Conservation (phyloP, 2,888 invertebrate species). For the Chloroclystis v-ata region DNA sequence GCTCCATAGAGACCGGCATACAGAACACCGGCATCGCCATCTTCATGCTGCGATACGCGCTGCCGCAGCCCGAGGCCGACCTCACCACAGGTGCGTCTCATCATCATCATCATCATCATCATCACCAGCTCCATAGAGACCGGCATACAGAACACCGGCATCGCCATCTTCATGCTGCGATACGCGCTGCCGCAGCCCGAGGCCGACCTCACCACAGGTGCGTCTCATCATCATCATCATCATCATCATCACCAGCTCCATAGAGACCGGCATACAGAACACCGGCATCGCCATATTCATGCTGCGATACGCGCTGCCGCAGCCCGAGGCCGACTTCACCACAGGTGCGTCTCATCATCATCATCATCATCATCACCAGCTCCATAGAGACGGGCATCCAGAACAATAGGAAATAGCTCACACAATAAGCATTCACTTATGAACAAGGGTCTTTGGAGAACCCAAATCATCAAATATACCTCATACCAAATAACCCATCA, state of each 20-base stretch:
- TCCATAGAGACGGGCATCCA: slow-evolving; percentile 95
- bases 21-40: slow-evolving; percentile 97
- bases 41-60: slow-evolving; percentile 88
- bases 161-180: slow-evolving; percentile 91
- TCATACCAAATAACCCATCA: too few relatives aligned
- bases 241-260: slow-evolving; percentile 85
- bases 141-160: slow-evolving; percentile 95
- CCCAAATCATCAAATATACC: too few relatives aligned
- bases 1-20: slow-evolving; percentile 94
- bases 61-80: slow-evolving; percentile 92
- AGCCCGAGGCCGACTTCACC: slow-evolving; percentile 92
- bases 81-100: slow-evolving; percentile 84
- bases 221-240: not conserved
- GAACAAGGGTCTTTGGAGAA: too few relatives aligned
- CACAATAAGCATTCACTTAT: too few relatives aligned
- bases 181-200: slow-evolving; percentile 90
- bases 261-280: slow-evolving; percentile 96
- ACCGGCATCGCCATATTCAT: slow-evolving; percentile 95
- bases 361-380: slow-evolving; percentile 72
- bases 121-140: slow-evolving; percentile 96
- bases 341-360: slow-evolving; percentile 76
- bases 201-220: slow-evolving; percentile 91
- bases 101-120: not conserved
- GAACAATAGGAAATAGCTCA: too few relatives aligned
- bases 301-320: slow-evolving; percentile 86